These are phyloP conservation scores for Drosophila jambulina DNA, from an alignment of 1,140 invertebrate genomes.

Conservation along the genomic window DNA sequence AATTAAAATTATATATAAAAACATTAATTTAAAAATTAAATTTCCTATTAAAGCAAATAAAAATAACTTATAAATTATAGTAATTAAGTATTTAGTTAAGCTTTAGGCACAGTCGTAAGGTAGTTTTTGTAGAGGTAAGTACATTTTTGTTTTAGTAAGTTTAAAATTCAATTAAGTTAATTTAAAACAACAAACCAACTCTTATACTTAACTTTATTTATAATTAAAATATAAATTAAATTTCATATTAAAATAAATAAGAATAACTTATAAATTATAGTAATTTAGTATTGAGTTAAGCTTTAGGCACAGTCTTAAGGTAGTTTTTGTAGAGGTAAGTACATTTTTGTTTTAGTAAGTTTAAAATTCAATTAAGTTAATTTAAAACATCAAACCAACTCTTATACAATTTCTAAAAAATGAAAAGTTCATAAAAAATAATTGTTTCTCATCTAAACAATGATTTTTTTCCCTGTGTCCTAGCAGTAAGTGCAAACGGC, in stretches of 20 bases:
- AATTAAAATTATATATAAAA: background rate
- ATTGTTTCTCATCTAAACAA: background rate
- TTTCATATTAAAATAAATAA: too few relatives aligned
- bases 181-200: background rate
- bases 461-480: background rate
- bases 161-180: background rate
- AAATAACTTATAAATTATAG: background rate
- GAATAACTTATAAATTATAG: too few relatives aligned
- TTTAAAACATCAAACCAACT: background rate
- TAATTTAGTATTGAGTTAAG: too few relatives aligned
- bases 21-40: background rate
- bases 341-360: too few relatives aligned
- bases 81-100: background rate
- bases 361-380: background rate
- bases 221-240: too few relatives aligned
- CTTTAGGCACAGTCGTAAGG: too few relatives aligned
- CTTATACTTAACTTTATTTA: too few relatives aligned
- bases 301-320: too few relatives aligned
- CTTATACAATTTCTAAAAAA: background rate
- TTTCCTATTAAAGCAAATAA: background rate
- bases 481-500: background rate
- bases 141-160: too few relatives aligned
- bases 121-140: too few relatives aligned
- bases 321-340: too few relatives aligned
- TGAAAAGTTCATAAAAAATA: background rate